These are phyloP conservation scores for Anoura caudifer DNA, from an alignment of 2,113 vertebrate genomes.

Conservation along the genomic window DNA sequence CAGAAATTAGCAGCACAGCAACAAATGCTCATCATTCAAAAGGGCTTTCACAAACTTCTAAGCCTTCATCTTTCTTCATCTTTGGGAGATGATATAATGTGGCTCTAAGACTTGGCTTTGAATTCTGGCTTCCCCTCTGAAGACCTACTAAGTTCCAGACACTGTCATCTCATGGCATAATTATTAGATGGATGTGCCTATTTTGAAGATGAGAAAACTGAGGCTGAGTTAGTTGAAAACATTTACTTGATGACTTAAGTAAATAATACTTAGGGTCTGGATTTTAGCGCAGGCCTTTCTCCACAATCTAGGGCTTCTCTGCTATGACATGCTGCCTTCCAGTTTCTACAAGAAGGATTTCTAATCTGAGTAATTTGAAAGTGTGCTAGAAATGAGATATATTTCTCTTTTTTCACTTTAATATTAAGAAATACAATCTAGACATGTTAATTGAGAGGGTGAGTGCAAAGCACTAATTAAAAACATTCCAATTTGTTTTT, in stretches of 20 bases:
- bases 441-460: neutral
- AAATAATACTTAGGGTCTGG: neutral
- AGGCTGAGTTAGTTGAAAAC: neutral
- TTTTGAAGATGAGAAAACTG: neutral
- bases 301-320: neutral
- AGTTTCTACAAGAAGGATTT: neutral
- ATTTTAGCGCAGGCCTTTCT: neutral
- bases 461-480: neutral
- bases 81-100: neutral
- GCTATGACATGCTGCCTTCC: neutral
- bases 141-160: neutral
- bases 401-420: neutral
- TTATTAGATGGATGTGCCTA: no score
- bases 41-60: neutral
- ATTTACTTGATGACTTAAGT: neutral
- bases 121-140: neutral
- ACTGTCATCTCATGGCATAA: accelerated
- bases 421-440: neutral
- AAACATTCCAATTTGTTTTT: neutral
- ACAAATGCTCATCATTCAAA: no score
- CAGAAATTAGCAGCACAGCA: neutral
- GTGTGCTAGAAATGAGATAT: neutral
- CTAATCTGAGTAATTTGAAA: neutral
- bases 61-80: neutral
- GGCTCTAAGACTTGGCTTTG: neutral